Percentiles rank a stretch among this genome's conserved stretches.
These are phyloP conservation scores for Sclerurus mexicanus DNA, from an alignment of 2,113 vertebrate species.

Conservation along the genomic window DNA sequence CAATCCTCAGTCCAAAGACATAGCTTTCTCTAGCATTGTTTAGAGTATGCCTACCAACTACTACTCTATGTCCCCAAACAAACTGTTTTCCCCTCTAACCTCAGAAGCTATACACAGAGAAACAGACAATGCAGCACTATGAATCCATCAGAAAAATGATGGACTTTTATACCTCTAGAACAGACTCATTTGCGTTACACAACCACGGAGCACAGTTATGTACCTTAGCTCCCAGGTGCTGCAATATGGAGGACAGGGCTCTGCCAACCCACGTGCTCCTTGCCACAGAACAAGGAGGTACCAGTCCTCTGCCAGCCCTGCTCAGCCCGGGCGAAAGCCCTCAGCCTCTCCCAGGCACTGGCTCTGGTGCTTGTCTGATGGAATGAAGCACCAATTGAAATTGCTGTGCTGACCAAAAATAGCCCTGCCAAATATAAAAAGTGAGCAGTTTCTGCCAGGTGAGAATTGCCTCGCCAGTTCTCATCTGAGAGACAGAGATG, in stretches of 20 bases:
- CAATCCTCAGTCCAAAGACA: neutral
- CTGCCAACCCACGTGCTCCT: neutral
- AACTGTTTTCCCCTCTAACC: neutral
- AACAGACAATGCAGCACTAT: neutral
- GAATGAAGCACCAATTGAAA: neutral
- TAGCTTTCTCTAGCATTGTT: neutral
- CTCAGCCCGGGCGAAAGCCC: neutral
- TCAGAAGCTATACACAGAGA: neutral
- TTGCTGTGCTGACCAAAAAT: neutral
- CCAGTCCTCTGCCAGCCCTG: neutral
- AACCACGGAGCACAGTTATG: neutral
- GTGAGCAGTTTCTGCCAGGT: neutral
- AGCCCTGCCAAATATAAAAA: neutral
- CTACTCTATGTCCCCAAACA: neutral
- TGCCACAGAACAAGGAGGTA: neutral
- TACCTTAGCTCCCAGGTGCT: neutral
- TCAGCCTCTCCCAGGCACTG: accelerated
- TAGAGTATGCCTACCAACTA: neutral
- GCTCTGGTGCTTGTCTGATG: neutral
- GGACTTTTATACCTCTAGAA: neutral
- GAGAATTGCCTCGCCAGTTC: neutral
- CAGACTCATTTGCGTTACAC: neutral
- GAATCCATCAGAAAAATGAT: neutral
- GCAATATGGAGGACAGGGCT: neutral
- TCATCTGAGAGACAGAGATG: neutral